Base-by-base conservation (phyloP, 2,888 invertebrate genomes). In the Ennomos fuscantarius region DNA sequence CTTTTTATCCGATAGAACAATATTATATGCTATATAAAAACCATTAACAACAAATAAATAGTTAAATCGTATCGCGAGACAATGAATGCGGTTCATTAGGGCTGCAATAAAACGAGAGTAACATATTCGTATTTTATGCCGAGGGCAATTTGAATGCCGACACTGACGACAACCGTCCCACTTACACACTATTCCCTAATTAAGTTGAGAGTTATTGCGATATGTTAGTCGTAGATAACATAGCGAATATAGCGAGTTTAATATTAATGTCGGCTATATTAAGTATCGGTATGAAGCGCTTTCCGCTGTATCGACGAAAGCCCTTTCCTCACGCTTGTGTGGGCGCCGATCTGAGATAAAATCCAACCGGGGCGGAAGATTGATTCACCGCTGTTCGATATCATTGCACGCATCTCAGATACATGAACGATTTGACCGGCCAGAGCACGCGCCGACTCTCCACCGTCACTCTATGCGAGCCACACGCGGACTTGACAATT, bases 331-430 rank as follows among this genome's bases (percentile, higher is more conserved):
- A 72, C 66, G 66, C 67, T 53, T 65, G 73, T 76, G 83, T 84
- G 80, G 82, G 82, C 81, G 79, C 73, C 58, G 87, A 89, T 87
- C 75, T 61, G 37, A 79, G 89, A 89, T 89, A 88, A 84, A 76
- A 78, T 78, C 75, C 69, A 72, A 66, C 74, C 76, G 77, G n/a
- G n/a, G 73, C 74, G 76, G 73, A 84, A 89, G 87, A 91, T 91
- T 89, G 88, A 91, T 91, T 89, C 87, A 84, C 83, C 78, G 80
- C 82, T 77, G 74, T 73, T 72, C 72, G 74, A 74, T 87, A 90
- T 89, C 88, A 76, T 62, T 72, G 76, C 77, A 77, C 73, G 72
- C 79, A 87, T 88, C 87, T 84, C 57, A 77, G 83, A 86, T 85
- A 80, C 73, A 75, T 69, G 74, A 75, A 72, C 66, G 86, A 86